Base-by-base conservation (phyloP, 2,797 vertebrate genomes). In the Paramormyrops hopkinsi region DNA sequence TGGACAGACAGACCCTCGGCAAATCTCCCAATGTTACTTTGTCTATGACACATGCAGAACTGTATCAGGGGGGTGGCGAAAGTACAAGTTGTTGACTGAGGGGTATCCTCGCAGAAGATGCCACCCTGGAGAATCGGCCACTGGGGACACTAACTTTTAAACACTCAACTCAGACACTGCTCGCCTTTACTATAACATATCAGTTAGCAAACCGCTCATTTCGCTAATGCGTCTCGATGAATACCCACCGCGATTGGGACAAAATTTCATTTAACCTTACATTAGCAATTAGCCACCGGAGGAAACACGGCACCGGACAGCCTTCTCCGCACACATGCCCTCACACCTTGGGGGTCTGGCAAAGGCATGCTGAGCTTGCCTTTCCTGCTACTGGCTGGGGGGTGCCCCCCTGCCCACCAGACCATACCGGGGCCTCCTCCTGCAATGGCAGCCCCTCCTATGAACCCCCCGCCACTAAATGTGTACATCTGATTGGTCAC, bases 251-350 rank as follows among this genome's bases (percentile, higher is more conserved):
- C 7, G 88, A 79, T 53, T 46, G 44, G 86, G 22, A 37, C 41
- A 56, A 41, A 91, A 88, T 91, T 92, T 93, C 88, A 95, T 94
- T 94, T 94, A 93, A 94, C 94, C 93, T 94, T 91, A 93, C 93
- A 93, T 94, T 94, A 94, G 93, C 93, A 92, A 95, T 95, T 92
- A 93, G 93, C 95, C 95, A 94, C 46, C 88, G 91, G 92, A 87
- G 92, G 94, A 95, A 95, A 95, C 85, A 88, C 89, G 88, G 94
- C 91, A 92, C 92, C 84, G 4, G 88, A 69, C 53, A 48, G 41
- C 37, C 51, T 88, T 53, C 91, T 91, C 41, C 88, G 9, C 51
- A 87, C 6, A 37, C 19, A 2, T n/a, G 29, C 25, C 6, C 11
- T 22, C 14, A 22, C 11, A 2, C 44, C 90, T 37, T 62, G 86